Evolutionary conservation across 2,888 invertebrate genomes (phyloP).

Genomic region (Baronia brevicornis): DNA sequence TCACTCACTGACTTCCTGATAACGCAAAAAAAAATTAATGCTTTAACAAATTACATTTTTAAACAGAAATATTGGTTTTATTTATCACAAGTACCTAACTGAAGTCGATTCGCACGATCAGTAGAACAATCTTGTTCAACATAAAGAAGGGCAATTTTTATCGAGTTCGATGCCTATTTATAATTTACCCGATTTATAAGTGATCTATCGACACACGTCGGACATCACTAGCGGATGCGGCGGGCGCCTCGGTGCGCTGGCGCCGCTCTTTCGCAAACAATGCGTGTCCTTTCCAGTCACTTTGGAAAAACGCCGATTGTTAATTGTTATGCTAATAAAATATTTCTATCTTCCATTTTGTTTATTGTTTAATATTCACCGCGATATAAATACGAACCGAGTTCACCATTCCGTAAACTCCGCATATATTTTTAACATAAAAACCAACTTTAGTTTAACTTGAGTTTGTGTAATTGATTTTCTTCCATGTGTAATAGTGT

Average conservation of each 20-base stretch:
- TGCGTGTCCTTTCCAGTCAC: conserved; percentile 44
- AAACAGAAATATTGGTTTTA: no score
- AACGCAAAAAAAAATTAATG: no score
- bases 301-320: conserved; percentile 52
- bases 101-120: conserved; percentile 1
- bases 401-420: no score
- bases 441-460: no score
- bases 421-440: no score
- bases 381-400: no score
- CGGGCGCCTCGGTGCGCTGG: conserved; percentile 45
- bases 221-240: conserved; percentile 65
- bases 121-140: conserved; percentile 2
- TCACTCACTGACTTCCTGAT: no score
- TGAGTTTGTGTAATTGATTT: no score
- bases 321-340: conserved; percentile 57
- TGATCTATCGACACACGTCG: conserved; percentile 39
- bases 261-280: conserved; percentile 58
- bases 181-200: no score
- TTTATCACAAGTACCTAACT: no score
- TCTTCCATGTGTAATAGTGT: no score
- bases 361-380: conserved; percentile 21
- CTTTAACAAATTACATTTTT: no score
- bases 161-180: conserved; percentile 15
- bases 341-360: conserved; percentile 33
- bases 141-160: conserved; percentile 10